phyloP scores from a whole-genome alignment of 2,888 invertebrate genomes.

The Opisthograptis luteolata region DNA sequence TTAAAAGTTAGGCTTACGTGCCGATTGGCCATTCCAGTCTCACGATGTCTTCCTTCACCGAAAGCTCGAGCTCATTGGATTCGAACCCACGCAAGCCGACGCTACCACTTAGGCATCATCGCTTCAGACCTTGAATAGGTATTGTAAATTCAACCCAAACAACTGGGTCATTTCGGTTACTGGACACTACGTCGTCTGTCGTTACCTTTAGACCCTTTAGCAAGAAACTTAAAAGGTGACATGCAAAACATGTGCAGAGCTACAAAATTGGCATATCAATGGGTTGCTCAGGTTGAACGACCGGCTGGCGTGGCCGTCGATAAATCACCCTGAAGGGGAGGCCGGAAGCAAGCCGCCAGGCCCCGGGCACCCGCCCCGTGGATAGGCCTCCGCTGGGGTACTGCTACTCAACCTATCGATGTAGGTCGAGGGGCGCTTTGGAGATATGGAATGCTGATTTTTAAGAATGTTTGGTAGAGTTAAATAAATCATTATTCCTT shows the following conservation, averaged over 20 bases:
- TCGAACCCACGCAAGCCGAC: too few relatives aligned
- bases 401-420: conserved; percentile 1
- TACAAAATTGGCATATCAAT: conserved; percentile 31
- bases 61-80: too few relatives aligned
- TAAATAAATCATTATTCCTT: too few relatives aligned
- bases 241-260: conserved; percentile 24
- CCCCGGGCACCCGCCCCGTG: neutral
- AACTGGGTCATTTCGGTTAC: too few relatives aligned
- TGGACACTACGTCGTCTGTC: too few relatives aligned
- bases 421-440: conserved; percentile 7
- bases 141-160: too few relatives aligned
- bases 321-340: conserved; percentile 30
- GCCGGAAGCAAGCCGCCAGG: conserved; percentile 27
- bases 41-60: too few relatives aligned
- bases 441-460: neutral
- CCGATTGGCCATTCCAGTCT: too few relatives aligned
- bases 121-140: too few relatives aligned
- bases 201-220: too few relatives aligned
- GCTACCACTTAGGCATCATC: too few relatives aligned
- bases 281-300: conserved; percentile 25
- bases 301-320: conserved; percentile 24
- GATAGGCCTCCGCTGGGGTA: neutral
- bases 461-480: neutral
- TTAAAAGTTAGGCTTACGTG: too few relatives aligned
- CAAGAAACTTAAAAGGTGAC: conserved; percentile 10